Base-by-base conservation (phyloP, 2,113 vertebrate species). In the Scophthalmus maximus region DNA sequence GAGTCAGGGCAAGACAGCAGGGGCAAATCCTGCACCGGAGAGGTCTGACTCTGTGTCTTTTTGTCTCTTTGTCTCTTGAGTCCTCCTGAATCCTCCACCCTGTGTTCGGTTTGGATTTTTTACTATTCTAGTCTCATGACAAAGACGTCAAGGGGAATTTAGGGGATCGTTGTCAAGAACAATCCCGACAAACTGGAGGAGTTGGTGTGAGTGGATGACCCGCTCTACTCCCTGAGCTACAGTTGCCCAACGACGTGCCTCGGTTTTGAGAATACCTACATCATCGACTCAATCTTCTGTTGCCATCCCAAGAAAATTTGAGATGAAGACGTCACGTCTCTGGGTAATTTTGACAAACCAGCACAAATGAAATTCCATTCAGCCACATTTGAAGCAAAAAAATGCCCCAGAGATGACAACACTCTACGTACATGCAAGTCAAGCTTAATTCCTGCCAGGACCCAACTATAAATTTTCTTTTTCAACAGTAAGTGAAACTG, bases 1-100 rank as follows among this genome's bases (percentile, higher is more conserved):
- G 63, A 82, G 82, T 86, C 75, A 73, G 34, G 73, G 56, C 15
- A 8, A 83, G 77, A 69, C 66, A 79, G 42, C 34, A 3, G 56
- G 51, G 59, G 66, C 27, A 72, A 82, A 79, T 68, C 62, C 69
- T 66, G 42, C 75, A 69, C 50, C 18, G 42, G 74, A 74, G 25
- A 18, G 30, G 40, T 55, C 26, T 8, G 27, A 74, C 75, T 52
- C 63, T 58, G 36, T 68, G 60, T 68, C 79, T 70, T 77, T 67
- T 85, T n/a, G n/a, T n/a, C 40, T 53, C 73, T 53, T 44, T 74
- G 64, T 66, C 55, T 78, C 12, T n/a, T 22, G 56, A 67, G 67
- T 81, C 66, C 26, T 51, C 22, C 51, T 56, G 74, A 76, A 77
- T 30, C 34, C 11, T 65, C 22, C 12, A n/a, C 23, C 10, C 7